Evolutionary conservation across 2,113 vertebrate genomes (phyloP).

Genomic region (Eclectus roratus): DNA sequence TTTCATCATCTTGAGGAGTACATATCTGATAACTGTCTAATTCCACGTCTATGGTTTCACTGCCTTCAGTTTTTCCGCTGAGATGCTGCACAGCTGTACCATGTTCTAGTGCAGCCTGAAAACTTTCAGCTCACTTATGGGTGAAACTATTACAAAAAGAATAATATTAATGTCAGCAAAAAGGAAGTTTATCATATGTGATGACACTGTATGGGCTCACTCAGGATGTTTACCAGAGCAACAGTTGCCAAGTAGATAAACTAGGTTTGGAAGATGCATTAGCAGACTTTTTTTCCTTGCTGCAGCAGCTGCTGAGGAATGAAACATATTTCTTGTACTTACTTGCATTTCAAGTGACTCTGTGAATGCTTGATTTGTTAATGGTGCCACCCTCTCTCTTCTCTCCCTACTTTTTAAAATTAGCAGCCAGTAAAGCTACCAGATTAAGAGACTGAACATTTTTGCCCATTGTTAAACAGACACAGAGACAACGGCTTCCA

Average conservation of each 20-base stretch:
- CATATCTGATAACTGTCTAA: conserved; percentile 39
- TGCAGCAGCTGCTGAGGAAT: neutral
- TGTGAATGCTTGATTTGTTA: conserved; percentile 41
- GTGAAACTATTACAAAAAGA: neutral
- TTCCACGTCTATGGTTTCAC: conserved; percentile 55
- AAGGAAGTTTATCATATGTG: conserved; percentile 38
- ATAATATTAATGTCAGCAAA: conserved; percentile 35
- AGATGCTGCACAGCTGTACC: conserved; percentile 12
- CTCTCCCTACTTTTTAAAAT: neutral
- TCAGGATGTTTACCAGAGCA: conserved; percentile 61
- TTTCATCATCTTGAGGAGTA: neutral
- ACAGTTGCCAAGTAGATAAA: conserved; percentile 47
- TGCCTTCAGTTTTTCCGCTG: neutral
- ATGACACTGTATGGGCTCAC: conserved; percentile 39
- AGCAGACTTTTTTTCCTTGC: neutral
- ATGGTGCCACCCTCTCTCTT: neutral
- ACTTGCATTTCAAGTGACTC: conserved; percentile 52
- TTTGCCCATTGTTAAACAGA: neutral
- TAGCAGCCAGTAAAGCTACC: neutral
- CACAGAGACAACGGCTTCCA: neutral
- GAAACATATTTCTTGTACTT: conserved; percentile 46
- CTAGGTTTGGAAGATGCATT: conserved; percentile 8
- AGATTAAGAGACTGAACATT: neutral
- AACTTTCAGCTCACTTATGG: conserved; percentile 13
- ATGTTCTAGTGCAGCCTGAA: neutral